A percentile compares a stretch with the other conserved stretches of the same genome.
Conservation (phyloP, 2,888 invertebrate species). For the Liopterus haemorrhoidalis region DNA sequence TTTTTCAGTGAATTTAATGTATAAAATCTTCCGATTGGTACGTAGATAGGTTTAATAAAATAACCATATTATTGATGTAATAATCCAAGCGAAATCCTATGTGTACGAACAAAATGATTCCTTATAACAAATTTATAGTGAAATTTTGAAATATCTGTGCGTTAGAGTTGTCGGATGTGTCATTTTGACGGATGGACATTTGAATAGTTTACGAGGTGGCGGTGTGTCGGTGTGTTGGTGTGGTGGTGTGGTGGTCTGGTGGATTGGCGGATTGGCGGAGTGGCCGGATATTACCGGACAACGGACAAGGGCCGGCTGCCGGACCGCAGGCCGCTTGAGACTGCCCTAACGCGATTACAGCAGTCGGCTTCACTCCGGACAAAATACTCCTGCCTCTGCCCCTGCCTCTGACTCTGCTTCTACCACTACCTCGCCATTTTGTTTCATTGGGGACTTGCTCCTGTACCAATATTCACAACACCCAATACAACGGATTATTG, state of each 20-base stretch:
- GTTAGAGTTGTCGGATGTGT: conserved; percentile 21
- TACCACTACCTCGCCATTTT: too few species aligned
- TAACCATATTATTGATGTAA: too few species aligned
- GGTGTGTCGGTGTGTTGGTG: conserved; percentile 23
- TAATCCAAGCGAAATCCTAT: too few species aligned
- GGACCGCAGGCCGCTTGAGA: conserved; percentile 1
- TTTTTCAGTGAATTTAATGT: too few species aligned
- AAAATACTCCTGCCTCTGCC: too few species aligned
- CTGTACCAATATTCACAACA: too few species aligned
- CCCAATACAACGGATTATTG: too few species aligned
- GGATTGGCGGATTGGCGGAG: not conserved
- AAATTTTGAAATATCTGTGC: conserved; percentile 23
- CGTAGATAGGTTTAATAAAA: too few species aligned
- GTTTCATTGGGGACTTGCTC: too few species aligned
- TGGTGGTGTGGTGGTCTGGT: not conserved
- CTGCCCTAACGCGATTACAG: conserved; percentile 17
- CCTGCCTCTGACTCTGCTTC: too few species aligned
- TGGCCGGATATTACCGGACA: not conserved
- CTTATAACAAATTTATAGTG: conserved; percentile 22
- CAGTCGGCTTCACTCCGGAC: too few species aligned
- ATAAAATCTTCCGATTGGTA: too few species aligned
- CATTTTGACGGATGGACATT: conserved; percentile 36
- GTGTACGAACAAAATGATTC: conserved; percentile 8
- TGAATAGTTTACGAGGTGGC: conserved; percentile 34
- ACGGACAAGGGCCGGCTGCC: not conserved